phyloP scores from a whole-genome alignment of 64 coral and sea anemone genomes.

The Exaiptasia diaphana region DNA sequence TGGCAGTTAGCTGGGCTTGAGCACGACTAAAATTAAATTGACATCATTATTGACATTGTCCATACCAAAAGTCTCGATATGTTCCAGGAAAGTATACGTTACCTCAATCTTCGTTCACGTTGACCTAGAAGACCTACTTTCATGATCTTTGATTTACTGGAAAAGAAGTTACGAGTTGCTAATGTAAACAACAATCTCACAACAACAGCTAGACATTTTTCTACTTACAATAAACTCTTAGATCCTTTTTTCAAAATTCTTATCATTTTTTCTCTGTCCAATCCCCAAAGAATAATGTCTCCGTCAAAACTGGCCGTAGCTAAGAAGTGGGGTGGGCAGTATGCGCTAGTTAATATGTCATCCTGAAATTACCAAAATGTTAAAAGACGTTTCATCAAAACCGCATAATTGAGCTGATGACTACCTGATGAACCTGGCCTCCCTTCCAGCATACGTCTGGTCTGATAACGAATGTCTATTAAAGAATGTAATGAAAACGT shows the following conservation, averaged over 20 bases:
- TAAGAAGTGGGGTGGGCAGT: constrained; percentile 81
- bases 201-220: not conserved
- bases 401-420: not conserved
- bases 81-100: not conserved
- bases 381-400: not conserved
- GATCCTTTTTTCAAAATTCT: constrained; percentile 85
- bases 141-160: constrained; percentile 82
- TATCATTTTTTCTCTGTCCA: constrained; percentile 87
- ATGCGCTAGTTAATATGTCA: constrained; percentile 79
- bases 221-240: constrained; percentile 83
- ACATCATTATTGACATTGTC: no score
- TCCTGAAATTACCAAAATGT: constrained; percentile 29
- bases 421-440: constrained; percentile 93
- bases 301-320: constrained; percentile 97
- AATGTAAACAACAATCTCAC: not conserved
- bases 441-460: constrained; percentile 86
- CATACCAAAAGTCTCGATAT: not conserved
- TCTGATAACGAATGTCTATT: constrained; percentile 66
- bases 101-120: not conserved
- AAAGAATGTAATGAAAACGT: no score
- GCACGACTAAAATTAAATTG: not conserved
- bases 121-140: constrained; percentile 69
- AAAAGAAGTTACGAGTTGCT: not conserved
- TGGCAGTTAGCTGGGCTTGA: not conserved
- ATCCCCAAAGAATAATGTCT: constrained; percentile 86